Conservation (phyloP, 2,797 vertebrate genomes). For the Peromyscus attwateri region DNA sequence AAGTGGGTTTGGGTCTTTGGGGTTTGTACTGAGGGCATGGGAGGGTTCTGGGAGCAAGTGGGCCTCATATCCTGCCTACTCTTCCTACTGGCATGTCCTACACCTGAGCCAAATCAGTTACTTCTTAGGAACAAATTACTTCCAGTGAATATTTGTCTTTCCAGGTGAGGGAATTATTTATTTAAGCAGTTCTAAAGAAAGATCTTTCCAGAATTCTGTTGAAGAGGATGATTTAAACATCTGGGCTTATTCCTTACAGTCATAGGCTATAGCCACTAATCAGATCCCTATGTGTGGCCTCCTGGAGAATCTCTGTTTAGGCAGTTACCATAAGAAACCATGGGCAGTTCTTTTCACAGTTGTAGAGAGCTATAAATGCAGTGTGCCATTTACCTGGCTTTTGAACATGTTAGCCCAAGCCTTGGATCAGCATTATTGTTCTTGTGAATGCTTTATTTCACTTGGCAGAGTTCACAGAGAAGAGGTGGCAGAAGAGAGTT, state of each 20-base stretch:
- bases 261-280: conserved; percentile 74
- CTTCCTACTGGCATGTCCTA: too few relatives aligned
- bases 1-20: neutral
- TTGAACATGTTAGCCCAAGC: neutral
- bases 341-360: neutral
- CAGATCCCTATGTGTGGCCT: conserved; percentile 67
- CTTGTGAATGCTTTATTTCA: neutral
- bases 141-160: conserved; percentile 69
- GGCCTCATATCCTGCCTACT: too few relatives aligned
- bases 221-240: conserved; percentile 84
- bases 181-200: conserved; percentile 81
- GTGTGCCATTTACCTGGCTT: neutral
- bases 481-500: neutral
- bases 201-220: conserved; percentile 84
- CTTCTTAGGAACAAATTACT: conserved; percentile 61
- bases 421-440: neutral
- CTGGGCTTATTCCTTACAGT: conserved; percentile 84
- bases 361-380: neutral
- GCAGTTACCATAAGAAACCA: conserved; percentile 24
- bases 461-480: neutral
- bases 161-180: conserved; percentile 58
- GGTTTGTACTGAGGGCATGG: too few relatives aligned
- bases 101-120: conserved; percentile 18
- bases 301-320: conserved; percentile 70
- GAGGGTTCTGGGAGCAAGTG: too few relatives aligned